Percentiles rank a stretch among this genome's conserved stretches.
Conservation (phyloP, 2,888 invertebrate species). For the Drosophila pseudotakahashii region DNA sequence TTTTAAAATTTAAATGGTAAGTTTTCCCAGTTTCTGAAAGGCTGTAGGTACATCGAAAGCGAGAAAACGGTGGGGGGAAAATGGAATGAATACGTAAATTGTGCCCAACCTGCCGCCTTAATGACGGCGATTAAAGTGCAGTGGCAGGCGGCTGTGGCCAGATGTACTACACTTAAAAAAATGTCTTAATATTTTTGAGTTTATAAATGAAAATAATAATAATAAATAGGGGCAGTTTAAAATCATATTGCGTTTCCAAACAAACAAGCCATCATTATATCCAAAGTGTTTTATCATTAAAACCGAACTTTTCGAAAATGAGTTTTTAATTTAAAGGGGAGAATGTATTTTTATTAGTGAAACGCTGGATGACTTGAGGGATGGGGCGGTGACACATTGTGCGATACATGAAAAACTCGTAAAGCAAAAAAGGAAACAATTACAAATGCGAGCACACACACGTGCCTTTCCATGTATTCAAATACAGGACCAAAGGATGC, state of each 20-base stretch:
- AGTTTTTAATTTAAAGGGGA: background rate
- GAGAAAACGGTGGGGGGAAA: conserved; percentile 15
- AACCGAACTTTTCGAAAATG: too few species aligned
- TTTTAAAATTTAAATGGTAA: background rate
- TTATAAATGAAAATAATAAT: too few species aligned
- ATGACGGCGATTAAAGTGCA: conserved; percentile 76
- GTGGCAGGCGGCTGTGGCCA: conserved; percentile 7
- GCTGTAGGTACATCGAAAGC: conserved; percentile 8
- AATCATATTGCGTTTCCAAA: too few species aligned
- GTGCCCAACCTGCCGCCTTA: conserved; percentile 72
- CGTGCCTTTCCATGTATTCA: conserved; percentile 19
- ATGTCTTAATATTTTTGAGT: too few species aligned
- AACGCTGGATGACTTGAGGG: background rate
- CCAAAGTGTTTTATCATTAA: too few species aligned
- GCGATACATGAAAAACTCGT: conserved; percentile 74
- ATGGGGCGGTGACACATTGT: conserved; percentile 62
- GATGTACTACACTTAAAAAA: conserved; percentile 11
- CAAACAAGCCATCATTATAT: too few species aligned
- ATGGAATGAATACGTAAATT: conserved; percentile 66
- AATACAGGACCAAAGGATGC: conserved; percentile 13
- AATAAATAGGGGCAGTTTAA: too few species aligned
- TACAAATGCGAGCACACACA: conserved; percentile 56
- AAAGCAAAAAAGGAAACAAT: conserved; percentile 77
- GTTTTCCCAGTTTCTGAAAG: conserved; percentile 13
- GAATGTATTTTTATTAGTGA: conserved; percentile 13